phyloP scores from a whole-genome alignment of 2,888 invertebrate species.

The Subacronicta megacephala region DNA sequence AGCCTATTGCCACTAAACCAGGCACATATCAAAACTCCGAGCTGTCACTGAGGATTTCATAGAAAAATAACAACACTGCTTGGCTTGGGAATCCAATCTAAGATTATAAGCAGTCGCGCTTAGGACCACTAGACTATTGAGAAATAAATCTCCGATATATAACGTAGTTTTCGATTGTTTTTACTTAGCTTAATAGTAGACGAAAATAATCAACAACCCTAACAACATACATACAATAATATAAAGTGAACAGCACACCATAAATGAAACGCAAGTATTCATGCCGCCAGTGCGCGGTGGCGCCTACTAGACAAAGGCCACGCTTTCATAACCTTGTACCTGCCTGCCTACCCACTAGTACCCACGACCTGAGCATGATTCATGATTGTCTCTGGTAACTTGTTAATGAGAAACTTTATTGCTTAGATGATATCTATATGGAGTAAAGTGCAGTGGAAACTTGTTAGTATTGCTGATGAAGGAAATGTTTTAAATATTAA shows the following conservation, averaged over 20 bases:
- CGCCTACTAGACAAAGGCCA: conserved; percentile 70
- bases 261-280: conserved; percentile 59
- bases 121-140: no score
- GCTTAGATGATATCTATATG: conserved; percentile 5
- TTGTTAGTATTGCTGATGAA: not conserved
- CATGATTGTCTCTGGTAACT: conserved; percentile 54
- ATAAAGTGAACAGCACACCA: conserved; percentile 25
- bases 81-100: no score
- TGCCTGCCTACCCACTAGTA: conserved; percentile 61
- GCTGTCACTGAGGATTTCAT: no score
- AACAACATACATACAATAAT: conserved; percentile 8
- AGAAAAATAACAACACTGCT: no score
- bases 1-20: no score
- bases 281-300: conserved; percentile 50
- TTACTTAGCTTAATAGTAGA: not conserved
- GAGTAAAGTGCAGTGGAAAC: conserved; percentile 5
- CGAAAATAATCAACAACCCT: not conserved
- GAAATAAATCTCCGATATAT: no score
- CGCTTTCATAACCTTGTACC: conserved; percentile 74
- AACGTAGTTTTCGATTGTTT: no score
- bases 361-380: conserved; percentile 62
- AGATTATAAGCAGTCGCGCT: no score
- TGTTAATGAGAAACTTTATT: conserved; percentile 27
- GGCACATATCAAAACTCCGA: no score
- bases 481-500: not conserved